Conservation (phyloP, 2,113 vertebrate genomes). For the Forbesichthys agassizii region DNA sequence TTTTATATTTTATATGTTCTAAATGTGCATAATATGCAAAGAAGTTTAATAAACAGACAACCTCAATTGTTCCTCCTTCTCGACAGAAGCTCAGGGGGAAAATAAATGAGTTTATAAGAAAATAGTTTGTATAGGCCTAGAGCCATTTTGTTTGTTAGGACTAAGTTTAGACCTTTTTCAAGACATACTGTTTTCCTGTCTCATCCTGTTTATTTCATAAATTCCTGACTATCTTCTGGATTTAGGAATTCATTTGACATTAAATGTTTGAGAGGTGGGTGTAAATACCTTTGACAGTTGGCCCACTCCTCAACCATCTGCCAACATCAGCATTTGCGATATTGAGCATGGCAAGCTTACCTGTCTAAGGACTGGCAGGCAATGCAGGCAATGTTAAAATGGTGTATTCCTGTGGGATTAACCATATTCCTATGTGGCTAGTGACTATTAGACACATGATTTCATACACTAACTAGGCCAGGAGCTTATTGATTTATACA, state of each 20-base stretch:
- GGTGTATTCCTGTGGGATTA: constrained; percentile 23
- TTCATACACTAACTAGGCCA: too few relatives aligned
- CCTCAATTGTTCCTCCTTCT: neutral
- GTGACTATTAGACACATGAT: too few relatives aligned
- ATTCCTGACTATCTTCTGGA: neutral
- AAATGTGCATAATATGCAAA: too few relatives aligned
- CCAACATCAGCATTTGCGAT: constrained; percentile 25
- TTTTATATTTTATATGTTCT: too few relatives aligned
- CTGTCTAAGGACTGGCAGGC: neutral
- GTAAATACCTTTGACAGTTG: constrained; percentile 31
- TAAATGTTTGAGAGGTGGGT: constrained; percentile 23
- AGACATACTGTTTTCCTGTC: neutral
- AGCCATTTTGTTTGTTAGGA: neutral
- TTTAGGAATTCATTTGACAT: constrained; percentile 25
- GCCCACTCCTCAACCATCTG: constrained; percentile 27
- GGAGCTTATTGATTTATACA: too few relatives aligned
- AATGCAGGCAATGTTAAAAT: too few relatives aligned
- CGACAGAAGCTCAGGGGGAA: neutral
- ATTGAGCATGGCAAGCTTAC: constrained; percentile 18
- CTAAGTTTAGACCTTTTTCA: too few relatives aligned
- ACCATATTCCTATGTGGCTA: neutral
- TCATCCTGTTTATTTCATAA: neutral
- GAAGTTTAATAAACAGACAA: too few relatives aligned
- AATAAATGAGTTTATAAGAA: neutral
- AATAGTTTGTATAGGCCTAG: neutral